Evolutionary conservation across 2,797 vertebrate species (phyloP), one percentile per base, ranked within the genome.

Genomic region (Trachurus trachurus): DNA sequence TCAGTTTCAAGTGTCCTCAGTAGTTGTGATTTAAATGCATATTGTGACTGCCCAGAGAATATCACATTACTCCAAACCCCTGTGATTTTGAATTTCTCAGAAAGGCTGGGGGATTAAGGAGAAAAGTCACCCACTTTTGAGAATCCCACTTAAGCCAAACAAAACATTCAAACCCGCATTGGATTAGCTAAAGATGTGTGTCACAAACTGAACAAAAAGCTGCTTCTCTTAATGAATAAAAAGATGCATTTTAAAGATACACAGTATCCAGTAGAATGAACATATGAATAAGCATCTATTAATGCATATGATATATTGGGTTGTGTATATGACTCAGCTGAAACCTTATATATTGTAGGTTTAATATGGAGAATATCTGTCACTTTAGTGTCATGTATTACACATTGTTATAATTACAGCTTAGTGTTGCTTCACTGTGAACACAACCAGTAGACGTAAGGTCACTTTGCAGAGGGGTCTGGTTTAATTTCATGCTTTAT

Each of bases 401-500:
- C 16, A 47, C 45, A 47, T 19, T 16, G 15, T 1, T 1, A 15
- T 44, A 10, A 78, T 61, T 47, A 58, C n/a, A 70, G 17, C 9
- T 44, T n/a, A 26, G 15, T 26, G n/a, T 72, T 67, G 78, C 72
- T 34, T 68, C 56, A n/a, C 59, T 54, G 53, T 66, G 57, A 85
- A 59, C 39, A 63, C 10, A 47, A 62, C 34, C 54, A 71, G 50
- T 21, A 53, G 37, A 71, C 60, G 29, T 57, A 39, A 78, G 71
- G 65, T 69, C 64, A 81, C 67, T 81, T 61, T 72, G 73, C 71
- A 61, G 47, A 80, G 74, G 49, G 57, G 66, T 80, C 75, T 57
- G 60, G 64, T 84, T 88, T 87, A 71, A 88, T 89, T 87, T 87
- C 71, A 86, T 82, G 85, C 82, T 90, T 87, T 86, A 85, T 82